These are phyloP conservation scores for Drosophila buzzatii DNA, from an alignment of 2,888 invertebrate genomes.

Conservation along the genomic window DNA sequence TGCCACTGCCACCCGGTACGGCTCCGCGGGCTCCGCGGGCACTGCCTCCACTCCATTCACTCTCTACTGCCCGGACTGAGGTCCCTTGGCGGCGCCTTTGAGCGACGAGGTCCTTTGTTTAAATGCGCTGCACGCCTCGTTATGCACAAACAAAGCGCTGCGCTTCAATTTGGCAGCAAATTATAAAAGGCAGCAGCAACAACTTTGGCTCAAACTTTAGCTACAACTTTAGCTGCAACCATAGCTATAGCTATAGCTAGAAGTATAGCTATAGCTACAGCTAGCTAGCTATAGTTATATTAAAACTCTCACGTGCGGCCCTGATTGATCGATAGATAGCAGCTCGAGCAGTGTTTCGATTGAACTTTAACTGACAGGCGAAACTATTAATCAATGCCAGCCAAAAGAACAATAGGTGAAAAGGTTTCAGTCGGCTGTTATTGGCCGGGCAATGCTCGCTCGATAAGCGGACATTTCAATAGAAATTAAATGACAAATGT, in stretches of 20 bases:
- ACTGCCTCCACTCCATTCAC: neutral
- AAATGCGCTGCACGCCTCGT: slow-evolving; percentile 69
- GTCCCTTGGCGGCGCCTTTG: slow-evolving; percentile 23
- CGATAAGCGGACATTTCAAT: neutral
- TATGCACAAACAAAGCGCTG: slow-evolving; percentile 77
- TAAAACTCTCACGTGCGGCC: slow-evolving; percentile 11
- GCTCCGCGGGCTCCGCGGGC: neutral
- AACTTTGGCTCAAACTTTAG: slow-evolving; percentile 3
- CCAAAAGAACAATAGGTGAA: neutral
- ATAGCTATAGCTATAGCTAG: neutral
- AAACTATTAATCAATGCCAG: slow-evolving; percentile 16
- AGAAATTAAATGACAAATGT: neutral
- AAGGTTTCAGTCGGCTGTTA: neutral
- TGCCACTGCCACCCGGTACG: neutral
- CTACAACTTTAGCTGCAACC: slow-evolving; percentile 1
- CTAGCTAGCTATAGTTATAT: neutral
- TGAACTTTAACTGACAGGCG: neutral
- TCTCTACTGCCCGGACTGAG: neutral
- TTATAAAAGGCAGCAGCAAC: slow-evolving; percentile 55
- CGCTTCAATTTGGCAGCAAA: slow-evolving; percentile 76
- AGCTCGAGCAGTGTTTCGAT: slow-evolving; percentile 8
- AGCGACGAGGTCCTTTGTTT: slow-evolving; percentile 58
- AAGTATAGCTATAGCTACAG: neutral
- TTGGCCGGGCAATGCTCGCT: neutral
- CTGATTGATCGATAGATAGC: slow-evolving; percentile 29